phyloP scores from a whole-genome alignment of 2,797 vertebrate genomes.

The Channallabes apus region DNA sequence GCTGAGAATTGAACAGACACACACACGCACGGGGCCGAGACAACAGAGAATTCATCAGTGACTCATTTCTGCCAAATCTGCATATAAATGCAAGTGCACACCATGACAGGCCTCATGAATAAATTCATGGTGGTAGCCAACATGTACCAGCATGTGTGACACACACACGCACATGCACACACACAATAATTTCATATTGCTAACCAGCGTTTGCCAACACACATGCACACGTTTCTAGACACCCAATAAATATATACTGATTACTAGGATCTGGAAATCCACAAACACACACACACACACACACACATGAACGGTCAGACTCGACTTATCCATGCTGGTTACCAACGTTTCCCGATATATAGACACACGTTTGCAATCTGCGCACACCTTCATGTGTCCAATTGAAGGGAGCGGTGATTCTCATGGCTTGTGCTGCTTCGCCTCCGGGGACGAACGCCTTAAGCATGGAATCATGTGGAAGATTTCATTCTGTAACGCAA shows the following conservation, averaged over 20 bases:
- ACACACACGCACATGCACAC: slow-evolving; percentile 44
- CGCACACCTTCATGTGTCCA: slow-evolving; percentile 45
- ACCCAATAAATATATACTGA: slow-evolving; percentile 58
- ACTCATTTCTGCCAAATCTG: slow-evolving; percentile 49
- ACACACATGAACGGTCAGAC: background rate
- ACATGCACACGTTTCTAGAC: slow-evolving; percentile 35
- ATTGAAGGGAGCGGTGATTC: slow-evolving; percentile 51
- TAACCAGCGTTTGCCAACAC: slow-evolving; percentile 71
- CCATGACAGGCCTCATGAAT: slow-evolving; percentile 52
- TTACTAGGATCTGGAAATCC: slow-evolving; percentile 1
- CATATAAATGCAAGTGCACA: slow-evolving; percentile 45
- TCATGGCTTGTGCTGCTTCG: slow-evolving; percentile 11
- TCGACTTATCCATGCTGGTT: slow-evolving; percentile 11
- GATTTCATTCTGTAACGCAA: background rate
- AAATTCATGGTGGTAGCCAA: slow-evolving; percentile 72
- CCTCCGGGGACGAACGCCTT: background rate
- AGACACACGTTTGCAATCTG: slow-evolving; percentile 18
- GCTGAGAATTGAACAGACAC: slow-evolving; percentile 36
- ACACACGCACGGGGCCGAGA: slow-evolving; percentile 29
- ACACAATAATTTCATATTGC: slow-evolving; percentile 66
- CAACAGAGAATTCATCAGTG: slow-evolving; percentile 47
- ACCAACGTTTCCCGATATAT: background rate
- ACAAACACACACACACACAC: slow-evolving; percentile 7
- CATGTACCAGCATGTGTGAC: slow-evolving; percentile 61
- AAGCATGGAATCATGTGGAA: slow-evolving; percentile 1